Conservation (phyloP, 2,797 vertebrate species). For the Cossypha polioptera region DNA sequence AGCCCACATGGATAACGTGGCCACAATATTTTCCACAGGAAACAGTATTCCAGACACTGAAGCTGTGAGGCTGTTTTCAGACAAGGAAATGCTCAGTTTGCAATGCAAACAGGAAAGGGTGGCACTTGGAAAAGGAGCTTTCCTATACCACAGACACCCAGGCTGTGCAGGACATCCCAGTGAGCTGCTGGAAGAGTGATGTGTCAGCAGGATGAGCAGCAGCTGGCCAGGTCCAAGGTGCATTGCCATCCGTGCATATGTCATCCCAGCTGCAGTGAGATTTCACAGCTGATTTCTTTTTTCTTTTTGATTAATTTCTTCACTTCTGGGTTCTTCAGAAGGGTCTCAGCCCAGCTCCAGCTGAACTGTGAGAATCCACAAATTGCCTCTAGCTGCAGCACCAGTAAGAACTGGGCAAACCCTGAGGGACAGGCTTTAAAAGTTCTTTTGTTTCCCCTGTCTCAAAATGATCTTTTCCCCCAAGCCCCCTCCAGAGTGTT, state of each 20-base stretch:
- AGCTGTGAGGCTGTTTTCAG: background rate
- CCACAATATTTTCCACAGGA: background rate
- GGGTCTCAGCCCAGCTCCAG: background rate
- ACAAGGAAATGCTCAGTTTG: conserved; percentile 37
- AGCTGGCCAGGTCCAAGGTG: background rate
- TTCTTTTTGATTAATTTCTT: background rate
- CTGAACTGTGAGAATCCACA: background rate
- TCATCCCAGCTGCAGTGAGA: background rate
- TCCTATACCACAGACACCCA: conserved; percentile 5
- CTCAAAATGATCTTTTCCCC: background rate
- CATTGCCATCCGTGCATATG: background rate
- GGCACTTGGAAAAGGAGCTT: conserved; percentile 25
- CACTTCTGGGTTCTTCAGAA: background rate
- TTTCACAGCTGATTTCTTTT: background rate
- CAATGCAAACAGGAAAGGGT: conserved; percentile 51
- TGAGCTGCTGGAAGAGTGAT: background rate
- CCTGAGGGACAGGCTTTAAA: background rate
- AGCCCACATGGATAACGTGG: rapidly evolving
- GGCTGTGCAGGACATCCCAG: background rate
- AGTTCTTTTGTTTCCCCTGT: background rate
- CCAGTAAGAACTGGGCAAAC: background rate
- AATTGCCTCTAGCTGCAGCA: background rate
- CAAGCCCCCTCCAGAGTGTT: rapidly evolving
- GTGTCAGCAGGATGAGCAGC: background rate
- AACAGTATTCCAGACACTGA: background rate